Evolutionary conservation across 1,140 invertebrate genomes (phyloP).

Genomic region (Drosophila parvula): DNA sequence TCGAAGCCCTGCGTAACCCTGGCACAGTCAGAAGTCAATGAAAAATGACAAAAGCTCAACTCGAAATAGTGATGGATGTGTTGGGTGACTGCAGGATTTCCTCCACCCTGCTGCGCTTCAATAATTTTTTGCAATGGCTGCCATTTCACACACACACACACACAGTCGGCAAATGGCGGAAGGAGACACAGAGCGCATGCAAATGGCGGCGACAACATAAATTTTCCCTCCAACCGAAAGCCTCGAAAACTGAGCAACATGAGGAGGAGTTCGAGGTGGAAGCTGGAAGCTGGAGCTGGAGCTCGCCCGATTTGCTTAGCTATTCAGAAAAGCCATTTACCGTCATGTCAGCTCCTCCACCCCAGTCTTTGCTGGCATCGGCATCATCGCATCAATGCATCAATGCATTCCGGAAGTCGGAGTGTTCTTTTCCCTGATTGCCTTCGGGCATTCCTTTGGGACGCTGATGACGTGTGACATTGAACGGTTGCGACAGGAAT

Average conservation of each 20-base stretch:
- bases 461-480: constrained; percentile 76
- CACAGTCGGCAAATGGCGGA: not conserved
- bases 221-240: constrained; percentile 17
- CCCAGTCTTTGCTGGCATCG: constrained; percentile 21
- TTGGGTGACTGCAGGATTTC: constrained; percentile 10
- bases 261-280: constrained; percentile 30
- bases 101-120: constrained; percentile 29
- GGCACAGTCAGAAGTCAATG: constrained; percentile 47
- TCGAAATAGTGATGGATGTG: constrained; percentile 45
- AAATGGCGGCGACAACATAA: constrained; percentile 51
- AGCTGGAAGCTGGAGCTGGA: constrained; percentile 8
- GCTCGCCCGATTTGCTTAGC: constrained; percentile 71
- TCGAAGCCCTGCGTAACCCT: constrained; percentile 27
- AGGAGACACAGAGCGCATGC: constrained; percentile 27
- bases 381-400: constrained; percentile 54
- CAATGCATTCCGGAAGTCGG: constrained; percentile 57
- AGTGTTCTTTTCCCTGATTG: constrained; percentile 64
- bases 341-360: constrained; percentile 55
- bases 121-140: constrained; percentile 59
- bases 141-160: constrained; percentile 31
- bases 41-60: constrained; percentile 60
- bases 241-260: not conserved
- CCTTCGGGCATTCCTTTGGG: constrained; percentile 40
- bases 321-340: constrained; percentile 72
- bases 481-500: constrained; percentile 64